Evolutionary conservation across 2,888 invertebrate genomes (phyloP).

Genomic region (Elysia crispata): DNA sequence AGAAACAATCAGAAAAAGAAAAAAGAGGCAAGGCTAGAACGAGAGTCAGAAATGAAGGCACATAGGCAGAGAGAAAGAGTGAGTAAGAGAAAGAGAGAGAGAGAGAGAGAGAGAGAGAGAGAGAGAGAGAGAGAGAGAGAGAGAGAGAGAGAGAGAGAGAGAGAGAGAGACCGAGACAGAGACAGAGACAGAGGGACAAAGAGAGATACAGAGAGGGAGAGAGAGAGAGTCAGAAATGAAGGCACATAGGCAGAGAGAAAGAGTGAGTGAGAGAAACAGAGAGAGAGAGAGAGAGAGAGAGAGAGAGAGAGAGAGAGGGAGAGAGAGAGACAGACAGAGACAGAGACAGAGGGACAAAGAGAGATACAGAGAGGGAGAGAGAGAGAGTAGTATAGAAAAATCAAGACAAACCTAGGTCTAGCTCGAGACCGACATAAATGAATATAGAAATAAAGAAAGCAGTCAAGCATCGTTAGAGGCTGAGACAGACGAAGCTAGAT

Average conservation of each 20-base stretch:
- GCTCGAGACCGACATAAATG: not conserved
- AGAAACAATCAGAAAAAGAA: too few relatives aligned
- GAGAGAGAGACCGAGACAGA: not conserved
- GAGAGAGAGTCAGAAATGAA: slow-evolving; percentile 23
- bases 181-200: slow-evolving; percentile 11
- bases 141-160: slow-evolving; percentile 1
- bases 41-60: too few relatives aligned
- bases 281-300: slow-evolving; percentile 22
- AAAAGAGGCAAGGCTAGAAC: too few relatives aligned
- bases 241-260: slow-evolving; percentile 15
- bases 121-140: slow-evolving; percentile 13
- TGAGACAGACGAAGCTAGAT: too few relatives aligned
- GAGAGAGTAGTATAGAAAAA: not conserved
- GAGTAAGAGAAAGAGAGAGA: slow-evolving; percentile 33
- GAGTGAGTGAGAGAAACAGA: slow-evolving; percentile 16
- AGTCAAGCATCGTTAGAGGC: too few relatives aligned
- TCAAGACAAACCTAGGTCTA: slow-evolving; percentile 6
- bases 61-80: too few relatives aligned
- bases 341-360: not conserved
- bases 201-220: slow-evolving; percentile 18
- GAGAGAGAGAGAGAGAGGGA: slow-evolving; percentile 16
- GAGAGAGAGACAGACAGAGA: slow-evolving; percentile 30
- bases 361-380: slow-evolving; percentile 1
- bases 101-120: slow-evolving; percentile 30
- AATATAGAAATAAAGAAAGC: slow-evolving; percentile 13